These are phyloP conservation scores for Bradypodion pumilum DNA, from an alignment of 2,797 vertebrate genomes.

Conservation along the genomic window DNA sequence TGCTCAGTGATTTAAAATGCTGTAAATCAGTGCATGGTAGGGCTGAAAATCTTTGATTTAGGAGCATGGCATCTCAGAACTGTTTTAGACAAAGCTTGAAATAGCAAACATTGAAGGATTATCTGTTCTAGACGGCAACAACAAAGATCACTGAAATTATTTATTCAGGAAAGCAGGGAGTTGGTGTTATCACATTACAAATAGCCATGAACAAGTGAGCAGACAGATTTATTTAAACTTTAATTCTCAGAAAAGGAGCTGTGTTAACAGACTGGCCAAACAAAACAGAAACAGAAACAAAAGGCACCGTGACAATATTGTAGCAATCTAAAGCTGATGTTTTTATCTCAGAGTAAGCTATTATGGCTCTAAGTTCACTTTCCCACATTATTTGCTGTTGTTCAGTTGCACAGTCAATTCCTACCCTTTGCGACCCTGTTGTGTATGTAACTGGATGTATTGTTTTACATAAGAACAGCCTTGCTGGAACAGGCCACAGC, in stretches of 20 bases:
- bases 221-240: neutral
- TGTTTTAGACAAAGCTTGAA: neutral
- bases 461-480: too few species aligned
- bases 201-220: neutral
- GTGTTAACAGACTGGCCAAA: too few species aligned
- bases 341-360: too few species aligned
- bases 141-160: neutral
- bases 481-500: too few species aligned
- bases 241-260: too few species aligned
- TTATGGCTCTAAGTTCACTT: too few species aligned
- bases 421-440: too few species aligned
- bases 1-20: neutral
- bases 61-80: neutral
- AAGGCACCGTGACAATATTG: neutral
- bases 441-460: too few species aligned
- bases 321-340: too few species aligned
- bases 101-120: neutral
- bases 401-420: too few species aligned
- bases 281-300: too few species aligned
- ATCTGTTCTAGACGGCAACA: neutral
- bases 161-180: neutral
- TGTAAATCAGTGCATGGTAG: neutral
- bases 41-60: neutral
- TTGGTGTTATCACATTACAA: neutral
- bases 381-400: too few species aligned